Evolutionary conservation across 2,888 invertebrate genomes (phyloP).

Genomic region (Spicauda simplicius): DNA sequence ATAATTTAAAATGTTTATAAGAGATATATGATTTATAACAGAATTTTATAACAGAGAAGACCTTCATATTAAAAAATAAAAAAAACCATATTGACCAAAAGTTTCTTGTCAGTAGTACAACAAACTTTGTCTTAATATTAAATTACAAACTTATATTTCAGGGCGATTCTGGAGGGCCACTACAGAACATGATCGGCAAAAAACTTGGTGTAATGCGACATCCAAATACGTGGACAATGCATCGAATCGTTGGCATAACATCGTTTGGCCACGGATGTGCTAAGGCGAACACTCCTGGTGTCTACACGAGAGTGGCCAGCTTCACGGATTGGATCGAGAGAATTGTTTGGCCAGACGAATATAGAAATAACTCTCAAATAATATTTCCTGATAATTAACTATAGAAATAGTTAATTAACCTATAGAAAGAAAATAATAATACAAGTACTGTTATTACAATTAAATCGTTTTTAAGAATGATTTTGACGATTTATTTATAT

Average conservation of each 20-base stretch:
- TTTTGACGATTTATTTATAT: too few relatives aligned
- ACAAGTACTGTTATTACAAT: too few relatives aligned
- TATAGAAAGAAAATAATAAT: too few relatives aligned
- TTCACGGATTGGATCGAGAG: constrained; percentile 11
- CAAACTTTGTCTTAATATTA: too few relatives aligned
- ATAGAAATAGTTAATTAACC: too few relatives aligned
- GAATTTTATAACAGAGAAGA: too few relatives aligned
- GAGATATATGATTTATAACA: too few relatives aligned
- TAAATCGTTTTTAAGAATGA: neutral
- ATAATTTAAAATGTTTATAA: too few relatives aligned
- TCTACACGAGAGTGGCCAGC: constrained; percentile 10
- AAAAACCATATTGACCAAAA: too few relatives aligned
- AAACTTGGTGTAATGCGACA: neutral
- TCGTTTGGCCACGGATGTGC: constrained; percentile 3
- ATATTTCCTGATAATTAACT: neutral
- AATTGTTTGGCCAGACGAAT: constrained; percentile 2
- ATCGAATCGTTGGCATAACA: constrained; percentile 1
- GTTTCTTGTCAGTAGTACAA: too few relatives aligned
- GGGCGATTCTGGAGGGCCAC: neutral
- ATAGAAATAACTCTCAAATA: neutral
- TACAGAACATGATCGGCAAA: neutral
- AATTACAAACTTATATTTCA: neutral
- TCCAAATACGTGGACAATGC: neutral
- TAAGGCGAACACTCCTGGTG: constrained; percentile 3
- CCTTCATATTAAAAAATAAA: too few relatives aligned